Conservation (phyloP, 2,888 invertebrate species). For the Cordilura impudica region DNA sequence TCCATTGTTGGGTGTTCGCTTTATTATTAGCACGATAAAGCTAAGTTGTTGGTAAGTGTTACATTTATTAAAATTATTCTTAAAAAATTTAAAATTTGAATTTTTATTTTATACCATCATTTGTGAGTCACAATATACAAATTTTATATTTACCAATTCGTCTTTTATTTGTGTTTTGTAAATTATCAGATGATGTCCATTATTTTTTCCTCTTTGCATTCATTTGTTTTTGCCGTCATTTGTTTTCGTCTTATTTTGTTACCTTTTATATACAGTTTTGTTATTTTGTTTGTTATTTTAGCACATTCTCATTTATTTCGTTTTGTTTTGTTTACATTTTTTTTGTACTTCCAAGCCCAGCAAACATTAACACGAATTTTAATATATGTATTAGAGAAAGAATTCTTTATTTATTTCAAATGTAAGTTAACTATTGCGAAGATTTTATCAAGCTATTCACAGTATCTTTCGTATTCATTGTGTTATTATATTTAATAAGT, state of each 20-base stretch:
- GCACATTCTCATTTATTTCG: background rate
- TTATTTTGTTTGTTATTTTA: background rate
- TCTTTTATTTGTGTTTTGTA: background rate
- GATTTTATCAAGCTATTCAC: too few species aligned
- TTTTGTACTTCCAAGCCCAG: too few species aligned
- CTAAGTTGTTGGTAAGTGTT: conserved; percentile 27
- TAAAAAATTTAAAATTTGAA: background rate
- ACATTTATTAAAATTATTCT: background rate
- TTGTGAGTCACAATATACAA: conserved; percentile 38
- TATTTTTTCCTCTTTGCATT: background rate
- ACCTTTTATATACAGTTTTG: too few species aligned
- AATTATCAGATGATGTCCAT: background rate
- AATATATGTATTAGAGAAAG: too few species aligned
- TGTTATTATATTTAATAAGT: too few species aligned
- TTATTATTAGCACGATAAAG: background rate
- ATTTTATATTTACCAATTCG: background rate
- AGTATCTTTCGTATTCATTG: too few species aligned
- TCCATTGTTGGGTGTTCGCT: conserved; percentile 11
- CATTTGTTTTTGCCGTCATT: background rate
- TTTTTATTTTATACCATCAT: background rate
- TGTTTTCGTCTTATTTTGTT: background rate
- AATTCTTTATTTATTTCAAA: too few species aligned
- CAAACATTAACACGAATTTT: too few species aligned
- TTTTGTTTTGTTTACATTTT: too few species aligned
- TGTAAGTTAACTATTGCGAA: too few species aligned